Evolutionary conservation across 2,797 vertebrate species (phyloP).

Genomic region (Myotis daubentonii): DNA sequence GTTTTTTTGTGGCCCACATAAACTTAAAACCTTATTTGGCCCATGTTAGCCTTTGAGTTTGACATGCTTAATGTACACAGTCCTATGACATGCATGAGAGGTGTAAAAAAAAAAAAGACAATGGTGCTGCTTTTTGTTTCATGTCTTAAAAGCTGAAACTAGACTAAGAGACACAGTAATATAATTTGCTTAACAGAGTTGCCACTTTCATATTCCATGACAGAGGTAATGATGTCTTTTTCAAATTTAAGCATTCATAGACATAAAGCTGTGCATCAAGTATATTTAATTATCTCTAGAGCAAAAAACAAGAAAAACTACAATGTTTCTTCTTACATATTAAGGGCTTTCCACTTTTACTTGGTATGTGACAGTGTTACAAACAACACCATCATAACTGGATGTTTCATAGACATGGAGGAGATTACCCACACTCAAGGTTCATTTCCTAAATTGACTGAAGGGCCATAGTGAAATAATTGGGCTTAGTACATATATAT

Average conservation of each 20-base stretch:
- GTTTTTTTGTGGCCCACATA: too few species aligned
- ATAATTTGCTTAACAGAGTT: background rate
- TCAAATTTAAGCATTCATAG: conserved; percentile 25
- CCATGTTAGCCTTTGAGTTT: too few species aligned
- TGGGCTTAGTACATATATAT: background rate
- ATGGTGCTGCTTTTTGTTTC: background rate
- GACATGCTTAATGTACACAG: background rate
- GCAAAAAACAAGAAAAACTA: background rate
- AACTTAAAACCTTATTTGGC: too few species aligned
- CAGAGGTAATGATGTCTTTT: background rate
- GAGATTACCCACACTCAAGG: background rate
- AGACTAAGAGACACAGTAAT: background rate
- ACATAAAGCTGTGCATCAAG: conserved; percentile 2
- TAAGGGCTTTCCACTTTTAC: background rate
- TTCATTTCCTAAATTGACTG: conserved; percentile 19
- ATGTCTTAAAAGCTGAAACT: background rate
- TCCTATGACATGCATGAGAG: background rate
- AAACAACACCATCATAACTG: background rate
- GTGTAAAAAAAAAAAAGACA: background rate
- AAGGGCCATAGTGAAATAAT: background rate
- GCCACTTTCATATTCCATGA: background rate
- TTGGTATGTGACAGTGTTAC: background rate
- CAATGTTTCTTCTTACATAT: background rate
- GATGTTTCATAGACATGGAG: background rate
- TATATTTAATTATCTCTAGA: background rate